A percentile compares a stretch with the other conserved stretches of the same genome.
phyloP scores from a whole-genome alignment of 2,797 vertebrate genomes.

The Masticophis lateralis region DNA sequence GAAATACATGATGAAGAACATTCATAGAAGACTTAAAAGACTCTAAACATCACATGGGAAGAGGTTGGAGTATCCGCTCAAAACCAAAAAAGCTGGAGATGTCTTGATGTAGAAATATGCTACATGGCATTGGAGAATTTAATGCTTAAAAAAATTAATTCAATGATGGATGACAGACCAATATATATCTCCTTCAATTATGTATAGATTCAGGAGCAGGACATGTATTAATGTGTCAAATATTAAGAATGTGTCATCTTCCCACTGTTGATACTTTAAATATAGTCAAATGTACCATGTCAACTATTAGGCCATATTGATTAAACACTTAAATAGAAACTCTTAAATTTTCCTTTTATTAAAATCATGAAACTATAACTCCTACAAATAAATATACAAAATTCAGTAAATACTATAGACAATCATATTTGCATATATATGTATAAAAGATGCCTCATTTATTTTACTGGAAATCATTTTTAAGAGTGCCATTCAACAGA shows the following conservation, averaged over 20 bases:
- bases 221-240: not conserved
- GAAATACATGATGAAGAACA: not conserved
- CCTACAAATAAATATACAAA: not conserved
- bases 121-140: not conserved
- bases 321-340: not conserved
- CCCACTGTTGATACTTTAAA: not conserved
- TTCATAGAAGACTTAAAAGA: not conserved
- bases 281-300: not conserved
- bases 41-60: not conserved
- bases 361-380: not conserved
- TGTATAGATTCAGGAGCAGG: not conserved
- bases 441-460: not conserved
- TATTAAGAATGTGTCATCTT: not conserved
- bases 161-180: not conserved
- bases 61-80: not conserved
- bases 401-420: not conserved
- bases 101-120: not conserved
- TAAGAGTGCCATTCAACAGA: not conserved
- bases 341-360: not conserved
- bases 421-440: not conserved
- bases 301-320: not conserved
- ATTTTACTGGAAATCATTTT: conserved; percentile 2
- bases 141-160: too few relatives aligned
- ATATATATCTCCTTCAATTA: not conserved
- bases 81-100: not conserved